These are phyloP conservation scores for Phodopus roborovskii DNA, from an alignment of 2,113 vertebrate species.

Conservation along the genomic window DNA sequence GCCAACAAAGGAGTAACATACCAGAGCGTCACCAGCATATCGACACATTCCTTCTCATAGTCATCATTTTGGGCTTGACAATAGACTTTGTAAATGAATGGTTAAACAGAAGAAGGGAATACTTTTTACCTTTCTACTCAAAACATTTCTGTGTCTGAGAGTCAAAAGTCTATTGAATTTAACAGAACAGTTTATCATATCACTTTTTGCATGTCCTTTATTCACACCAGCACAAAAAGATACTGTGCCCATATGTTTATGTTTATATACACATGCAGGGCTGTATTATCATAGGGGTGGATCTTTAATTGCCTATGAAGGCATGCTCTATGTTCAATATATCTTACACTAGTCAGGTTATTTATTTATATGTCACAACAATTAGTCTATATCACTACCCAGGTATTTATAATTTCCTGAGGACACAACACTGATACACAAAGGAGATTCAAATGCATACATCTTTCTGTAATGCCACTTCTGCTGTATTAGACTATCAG, in stretches of 20 bases:
- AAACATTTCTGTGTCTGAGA: not conserved
- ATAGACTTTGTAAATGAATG: not conserved
- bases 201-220: not conserved
- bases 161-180: not conserved
- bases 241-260: not conserved
- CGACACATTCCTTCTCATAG: no score
- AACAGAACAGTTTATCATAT: not conserved
- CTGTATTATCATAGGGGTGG: not conserved
- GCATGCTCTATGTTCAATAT: not conserved
- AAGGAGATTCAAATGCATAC: not conserved
- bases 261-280: fast-evolving
- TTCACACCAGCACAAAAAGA: not conserved
- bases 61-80: not conserved
- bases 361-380: not conserved
- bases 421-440: not conserved
- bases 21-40: no score
- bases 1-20: no score
- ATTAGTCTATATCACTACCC: not conserved
- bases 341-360: not conserved
- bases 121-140: not conserved
- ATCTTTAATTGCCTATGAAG: not conserved
- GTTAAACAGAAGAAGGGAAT: not conserved
- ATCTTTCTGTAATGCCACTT: not conserved
- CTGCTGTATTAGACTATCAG: not conserved
- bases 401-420: not conserved